phyloP scores from a whole-genome alignment of 2,888 invertebrate species.

The Theodoxus fluviatilis region DNA sequence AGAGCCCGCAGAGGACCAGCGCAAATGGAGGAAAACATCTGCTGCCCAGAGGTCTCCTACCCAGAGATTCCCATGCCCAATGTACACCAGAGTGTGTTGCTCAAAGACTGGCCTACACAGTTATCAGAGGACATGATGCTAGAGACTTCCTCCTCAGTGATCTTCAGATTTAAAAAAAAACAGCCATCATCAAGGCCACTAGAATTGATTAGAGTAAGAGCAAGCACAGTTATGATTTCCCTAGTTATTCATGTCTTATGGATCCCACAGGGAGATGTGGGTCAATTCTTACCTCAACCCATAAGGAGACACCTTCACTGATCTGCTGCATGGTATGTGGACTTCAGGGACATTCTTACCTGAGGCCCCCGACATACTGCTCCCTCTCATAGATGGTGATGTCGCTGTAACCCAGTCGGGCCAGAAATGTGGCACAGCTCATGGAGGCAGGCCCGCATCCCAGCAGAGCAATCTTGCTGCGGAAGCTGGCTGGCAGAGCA shows the following conservation, averaged over 20 bases:
- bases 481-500: conserved; percentile 65
- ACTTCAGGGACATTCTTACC: conserved; percentile 67
- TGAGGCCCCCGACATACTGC: conserved; percentile 86
- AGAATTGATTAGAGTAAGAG: not conserved
- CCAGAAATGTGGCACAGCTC: conserved; percentile 95
- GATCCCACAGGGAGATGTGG: too few species aligned
- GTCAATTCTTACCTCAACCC: not conserved
- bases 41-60: too few species aligned
- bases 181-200: not conserved
- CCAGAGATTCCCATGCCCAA: too few species aligned
- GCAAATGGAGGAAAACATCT: too few species aligned
- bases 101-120: too few species aligned
- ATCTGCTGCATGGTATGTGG: not conserved
- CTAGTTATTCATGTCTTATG: too few species aligned
- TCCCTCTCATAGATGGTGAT: conserved; percentile 92
- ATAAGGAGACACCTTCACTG: not conserved
- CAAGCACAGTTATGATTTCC: too few species aligned
- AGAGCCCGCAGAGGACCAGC: too few species aligned
- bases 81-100: too few species aligned
- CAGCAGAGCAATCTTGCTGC: conserved; percentile 80
- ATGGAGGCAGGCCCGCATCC: conserved; percentile 97
- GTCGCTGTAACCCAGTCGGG: conserved; percentile 88
- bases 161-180: not conserved
- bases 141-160: too few species aligned
- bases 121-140: too few species aligned